Base-by-base conservation (phyloP, 1,140 invertebrate genomes). In the Drosophila kurseongensis region DNA sequence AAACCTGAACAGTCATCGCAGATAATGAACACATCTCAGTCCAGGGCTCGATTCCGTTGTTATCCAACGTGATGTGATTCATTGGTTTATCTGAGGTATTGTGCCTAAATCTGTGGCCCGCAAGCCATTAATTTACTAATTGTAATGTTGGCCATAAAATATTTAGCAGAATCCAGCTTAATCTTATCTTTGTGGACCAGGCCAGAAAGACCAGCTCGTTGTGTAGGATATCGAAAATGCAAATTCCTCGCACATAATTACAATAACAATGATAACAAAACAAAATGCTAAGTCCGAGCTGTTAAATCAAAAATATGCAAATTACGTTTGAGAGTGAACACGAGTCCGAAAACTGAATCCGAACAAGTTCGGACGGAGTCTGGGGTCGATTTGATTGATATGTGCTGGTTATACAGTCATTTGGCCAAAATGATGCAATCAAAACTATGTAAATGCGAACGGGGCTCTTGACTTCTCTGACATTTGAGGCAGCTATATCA, bases 301-400 rank as follows among this genome's bases (percentile, higher is more conserved):
- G 80, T 84, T 89, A 89, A 89, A 89, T 89, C 84, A 89, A 89
- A 89, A 89, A 89, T 86, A 86, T 89, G 84, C 84, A 89, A 90
- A 90, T 90, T 65, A 61, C 54, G 40, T 55, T 71, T 57, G 51
- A 57, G 67, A 48, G 61, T 68, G 57, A 78, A 69, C 68, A 78
- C 79, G 73, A 67, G 83, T 69, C 60, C n/a, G 45, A 63, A 59
- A 51, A 60, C 66, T 38, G 35, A 44, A 62, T 40, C 40, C 51
- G 62, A 52, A 68, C 52, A 48, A 67, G 61, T 67, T 52, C 38
- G 52, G 40, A 56, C 44, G 18, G 18, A 29, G 32, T 23, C 27
- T 55, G 59, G 58, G 58, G 38, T 74, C 69, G 72, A 63, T 75
- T 65, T 91, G 88, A 90, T 90, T 90, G 88, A 90, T 90, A 81